Evolutionary conservation across 2,888 invertebrate species (phyloP).

Genomic region (Nymphalis c-album): DNA sequence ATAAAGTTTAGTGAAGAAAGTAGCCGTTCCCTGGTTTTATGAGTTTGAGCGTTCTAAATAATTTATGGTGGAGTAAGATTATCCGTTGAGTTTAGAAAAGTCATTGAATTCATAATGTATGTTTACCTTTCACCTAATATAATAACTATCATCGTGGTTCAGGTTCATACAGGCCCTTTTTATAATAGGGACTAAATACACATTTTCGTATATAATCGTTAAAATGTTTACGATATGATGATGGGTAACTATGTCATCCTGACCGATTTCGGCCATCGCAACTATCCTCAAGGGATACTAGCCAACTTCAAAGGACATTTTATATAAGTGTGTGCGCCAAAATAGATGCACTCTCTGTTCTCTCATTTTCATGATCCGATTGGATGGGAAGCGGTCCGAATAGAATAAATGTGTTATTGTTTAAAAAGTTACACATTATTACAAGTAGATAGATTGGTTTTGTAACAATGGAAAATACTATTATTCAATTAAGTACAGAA

Average conservation of each 20-base stretch:
- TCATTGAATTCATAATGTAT: constrained; percentile 33
- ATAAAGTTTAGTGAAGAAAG: constrained; percentile 19
- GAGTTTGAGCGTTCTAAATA: constrained; percentile 22
- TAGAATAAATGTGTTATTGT: neutral
- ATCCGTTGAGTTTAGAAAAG: constrained; percentile 29
- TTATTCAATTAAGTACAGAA: constrained; percentile 6
- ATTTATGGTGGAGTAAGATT: constrained; percentile 34
- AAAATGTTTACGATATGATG: neutral
- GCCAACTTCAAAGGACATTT: too few species aligned
- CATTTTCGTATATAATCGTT: neutral
- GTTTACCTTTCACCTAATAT: constrained; percentile 35
- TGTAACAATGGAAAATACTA: neutral
- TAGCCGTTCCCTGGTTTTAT: constrained; percentile 23
- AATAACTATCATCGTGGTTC: constrained; percentile 33
- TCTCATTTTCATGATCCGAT: too few species aligned
- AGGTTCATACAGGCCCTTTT: constrained; percentile 25
- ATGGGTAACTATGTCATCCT: too few species aligned
- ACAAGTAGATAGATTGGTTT: neutral
- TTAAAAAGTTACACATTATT: neutral
- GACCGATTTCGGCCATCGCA: too few species aligned
- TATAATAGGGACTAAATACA: neutral
- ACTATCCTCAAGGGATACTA: too few species aligned
- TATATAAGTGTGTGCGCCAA: too few species aligned
- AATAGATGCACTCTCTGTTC: too few species aligned
- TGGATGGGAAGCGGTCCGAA: too few species aligned